These are phyloP conservation scores for Vultur gryphus DNA, from an alignment of 2,797 vertebrate species.

Conservation along the genomic window DNA sequence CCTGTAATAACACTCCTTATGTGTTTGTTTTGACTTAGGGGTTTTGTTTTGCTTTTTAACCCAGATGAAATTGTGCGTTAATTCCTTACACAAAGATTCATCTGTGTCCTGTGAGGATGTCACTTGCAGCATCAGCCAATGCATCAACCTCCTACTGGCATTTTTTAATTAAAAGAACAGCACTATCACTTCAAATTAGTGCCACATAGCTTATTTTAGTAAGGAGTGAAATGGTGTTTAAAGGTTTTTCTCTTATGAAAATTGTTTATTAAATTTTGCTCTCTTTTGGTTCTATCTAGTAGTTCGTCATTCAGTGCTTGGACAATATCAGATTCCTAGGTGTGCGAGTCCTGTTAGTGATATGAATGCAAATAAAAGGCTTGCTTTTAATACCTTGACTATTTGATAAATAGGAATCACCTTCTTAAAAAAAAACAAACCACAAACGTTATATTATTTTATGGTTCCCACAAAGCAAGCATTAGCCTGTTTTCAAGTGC, in stretches of 20 bases:
- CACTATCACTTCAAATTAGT: conserved; percentile 58
- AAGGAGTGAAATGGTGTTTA: conserved; percentile 6
- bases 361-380: background rate
- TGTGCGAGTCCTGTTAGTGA: background rate
- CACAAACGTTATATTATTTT: background rate
- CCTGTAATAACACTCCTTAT: background rate
- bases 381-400: background rate
- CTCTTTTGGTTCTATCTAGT: background rate
- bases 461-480: background rate
- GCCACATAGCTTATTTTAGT: conserved; percentile 24
- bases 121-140: background rate
- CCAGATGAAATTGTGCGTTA: background rate
- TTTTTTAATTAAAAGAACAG: conserved; percentile 62
- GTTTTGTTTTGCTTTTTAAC: conserved; percentile 7
- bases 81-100: background rate
- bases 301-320: background rate
- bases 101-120: background rate
- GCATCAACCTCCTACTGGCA: conserved; percentile 52
- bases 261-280: background rate
- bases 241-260: background rate
- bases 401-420: background rate
- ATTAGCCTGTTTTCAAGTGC: background rate
- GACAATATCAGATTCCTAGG: background rate
- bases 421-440: background rate
- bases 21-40: background rate